These are phyloP conservation scores for Holcopasites calliopsidis DNA, from an alignment of 1,140 invertebrate genomes.

Conservation along the genomic window DNA sequence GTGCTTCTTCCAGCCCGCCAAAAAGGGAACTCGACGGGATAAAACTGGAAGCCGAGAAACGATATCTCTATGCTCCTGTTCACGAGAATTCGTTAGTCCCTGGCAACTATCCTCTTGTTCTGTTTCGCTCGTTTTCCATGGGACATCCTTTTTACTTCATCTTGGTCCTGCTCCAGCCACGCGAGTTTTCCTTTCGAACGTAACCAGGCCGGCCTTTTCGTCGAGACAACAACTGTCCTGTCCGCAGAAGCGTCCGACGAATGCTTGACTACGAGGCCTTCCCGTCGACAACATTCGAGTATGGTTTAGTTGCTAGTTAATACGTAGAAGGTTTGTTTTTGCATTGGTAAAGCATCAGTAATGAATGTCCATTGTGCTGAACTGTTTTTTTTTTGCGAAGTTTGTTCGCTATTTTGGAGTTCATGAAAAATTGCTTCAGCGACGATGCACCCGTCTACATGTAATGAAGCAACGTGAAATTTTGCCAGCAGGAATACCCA, in stretches of 20 bases:
- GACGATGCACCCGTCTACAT: too few relatives aligned
- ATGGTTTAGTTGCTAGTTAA: not conserved
- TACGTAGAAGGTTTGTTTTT: not conserved
- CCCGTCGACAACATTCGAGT: not conserved
- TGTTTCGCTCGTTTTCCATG: not conserved
- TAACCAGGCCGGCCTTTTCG: not conserved
- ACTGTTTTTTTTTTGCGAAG: too few relatives aligned
- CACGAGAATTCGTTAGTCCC: slow-evolving; percentile 17
- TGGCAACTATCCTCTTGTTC: slow-evolving; percentile 28
- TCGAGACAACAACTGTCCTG: not conserved
- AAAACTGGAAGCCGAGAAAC: not conserved
- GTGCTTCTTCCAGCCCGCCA: not conserved
- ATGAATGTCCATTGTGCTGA: too few relatives aligned
- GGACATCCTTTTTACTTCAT: not conserved
- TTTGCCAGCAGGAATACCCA: too few relatives aligned
- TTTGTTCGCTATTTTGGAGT: too few relatives aligned
- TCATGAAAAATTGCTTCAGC: too few relatives aligned
- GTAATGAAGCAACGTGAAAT: too few relatives aligned
- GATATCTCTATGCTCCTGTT: slow-evolving; percentile 19
- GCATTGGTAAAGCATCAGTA: not conserved
- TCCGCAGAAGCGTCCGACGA: not conserved
- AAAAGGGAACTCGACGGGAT: slow-evolving; percentile 13
- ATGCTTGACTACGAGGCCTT: slow-evolving; percentile 1
- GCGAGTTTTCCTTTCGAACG: slow-evolving; percentile 8
- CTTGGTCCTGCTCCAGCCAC: not conserved